These are phyloP conservation scores for Tachysurus vachellii DNA, from an alignment of 2,113 vertebrate genomes.

Conservation along the genomic window DNA sequence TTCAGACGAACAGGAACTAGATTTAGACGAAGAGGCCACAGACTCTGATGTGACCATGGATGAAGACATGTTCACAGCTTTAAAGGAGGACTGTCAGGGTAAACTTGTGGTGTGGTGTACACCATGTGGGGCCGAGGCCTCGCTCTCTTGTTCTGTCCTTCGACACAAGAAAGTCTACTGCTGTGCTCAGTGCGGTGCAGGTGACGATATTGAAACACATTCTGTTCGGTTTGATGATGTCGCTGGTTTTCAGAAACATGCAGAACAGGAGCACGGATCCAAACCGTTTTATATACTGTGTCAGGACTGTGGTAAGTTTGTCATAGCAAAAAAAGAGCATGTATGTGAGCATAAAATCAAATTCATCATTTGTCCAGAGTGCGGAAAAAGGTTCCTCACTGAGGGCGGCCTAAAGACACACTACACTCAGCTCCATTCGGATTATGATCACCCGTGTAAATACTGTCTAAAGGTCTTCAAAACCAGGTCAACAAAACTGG, in stretches of 20 bases:
- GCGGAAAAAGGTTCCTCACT: constrained; percentile 22
- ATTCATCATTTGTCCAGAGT: constrained; percentile 20
- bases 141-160: constrained; percentile 18
- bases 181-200: constrained; percentile 16
- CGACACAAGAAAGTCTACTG: constrained; percentile 10
- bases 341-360: constrained; percentile 27
- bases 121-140: background rate
- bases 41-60: constrained; percentile 20
- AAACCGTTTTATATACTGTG: constrained; percentile 19
- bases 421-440: constrained; percentile 12
- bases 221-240: constrained; percentile 15
- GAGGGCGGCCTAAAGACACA: constrained; percentile 10
- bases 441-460: constrained; percentile 22
- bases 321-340: background rate
- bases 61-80: constrained; percentile 14
- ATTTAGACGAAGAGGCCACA: background rate
- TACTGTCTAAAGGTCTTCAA: constrained; percentile 38
- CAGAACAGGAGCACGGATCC: constrained; percentile 32
- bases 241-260: constrained; percentile 17
- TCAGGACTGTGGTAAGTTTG: constrained; percentile 19
- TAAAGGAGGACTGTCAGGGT: constrained; percentile 1
- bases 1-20: constrained; percentile 12
- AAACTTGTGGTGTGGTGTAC: constrained; percentile 34
- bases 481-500: constrained; percentile 14
- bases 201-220: background rate